Percentiles rank a stretch among this genome's conserved stretches.
These are phyloP conservation scores for Trachelipus rathkii DNA, from an alignment of 1,140 invertebrate genomes.

Conservation along the genomic window DNA sequence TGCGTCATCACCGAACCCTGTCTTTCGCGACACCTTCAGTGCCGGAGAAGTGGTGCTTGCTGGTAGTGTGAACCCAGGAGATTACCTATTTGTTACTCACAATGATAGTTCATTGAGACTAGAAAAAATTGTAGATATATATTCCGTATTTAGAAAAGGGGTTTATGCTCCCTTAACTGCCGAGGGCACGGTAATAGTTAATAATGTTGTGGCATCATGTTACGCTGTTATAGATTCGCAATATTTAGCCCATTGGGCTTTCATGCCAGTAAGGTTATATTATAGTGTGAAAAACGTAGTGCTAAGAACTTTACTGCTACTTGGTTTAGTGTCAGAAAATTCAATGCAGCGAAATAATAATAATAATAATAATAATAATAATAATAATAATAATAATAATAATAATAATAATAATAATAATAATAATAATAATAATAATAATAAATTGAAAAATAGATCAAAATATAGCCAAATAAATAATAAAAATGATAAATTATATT, in stretches of 20 bases:
- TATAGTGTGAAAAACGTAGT: constrained; percentile 50
- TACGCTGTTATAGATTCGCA: constrained; percentile 87
- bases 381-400: not conserved
- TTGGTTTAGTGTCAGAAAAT: not conserved
- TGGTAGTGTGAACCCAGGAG: constrained; percentile 51
- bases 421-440: not conserved
- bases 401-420: not conserved
- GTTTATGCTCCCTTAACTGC: constrained; percentile 85
- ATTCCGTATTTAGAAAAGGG: constrained; percentile 60
- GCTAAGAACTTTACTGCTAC: constrained; percentile 22
- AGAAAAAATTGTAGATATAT: constrained; percentile 62
- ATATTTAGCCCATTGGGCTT: constrained; percentile 72
- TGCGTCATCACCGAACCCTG: constrained; percentile 10
- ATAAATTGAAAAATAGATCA: not conserved
- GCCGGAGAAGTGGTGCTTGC: constrained; percentile 47
- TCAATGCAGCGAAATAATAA: not conserved
- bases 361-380: not conserved
- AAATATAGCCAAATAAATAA: not conserved
- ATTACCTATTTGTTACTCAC: constrained; percentile 48
- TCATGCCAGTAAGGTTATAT: constrained; percentile 68
- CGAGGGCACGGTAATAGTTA: constrained; percentile 81
- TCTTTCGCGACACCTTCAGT: constrained; percentile 22
- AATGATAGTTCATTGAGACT: constrained; percentile 51
- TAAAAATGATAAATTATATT: no score
- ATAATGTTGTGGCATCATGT: constrained; percentile 86